Evolutionary conservation across 2,888 invertebrate species (phyloP), one percentile per base, ranked within the genome.

Genomic region (Patella pellucida): DNA sequence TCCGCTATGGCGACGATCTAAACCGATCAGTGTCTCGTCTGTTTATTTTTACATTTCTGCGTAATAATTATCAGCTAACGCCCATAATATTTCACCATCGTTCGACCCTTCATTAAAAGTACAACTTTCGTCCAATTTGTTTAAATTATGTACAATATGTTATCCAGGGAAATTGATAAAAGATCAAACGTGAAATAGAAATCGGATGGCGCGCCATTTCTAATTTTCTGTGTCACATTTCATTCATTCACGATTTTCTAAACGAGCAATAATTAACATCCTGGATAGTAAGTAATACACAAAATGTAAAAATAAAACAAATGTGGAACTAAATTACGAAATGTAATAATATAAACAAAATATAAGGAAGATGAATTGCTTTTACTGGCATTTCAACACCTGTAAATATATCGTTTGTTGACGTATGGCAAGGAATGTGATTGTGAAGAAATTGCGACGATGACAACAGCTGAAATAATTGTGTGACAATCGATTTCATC

Each of bases 1-100:
- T 69, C 73, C 67, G 78, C 76, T 78, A 78, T 78, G 78, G 75
- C 78, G 78, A 78, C 78, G 76, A 78, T 62, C 74, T 71, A 41
- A 41, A 41, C 41, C 41, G 75, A 73, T 71, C 73, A 56, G 70
- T 31, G 73, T 70, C 67, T 27, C 70, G 69, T 68, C 70, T 52
- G 73, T 62, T 73, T 23, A 54, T 73, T 70, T 73, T n/a, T 52
- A 31, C 71, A 4, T n/a, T 52, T 11, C 31, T 62, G 31, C 15
- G 56, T 23, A 56, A 56, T 41, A n/a, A 72, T 41, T 16, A 15
- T 56, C 15, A 72, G 31, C 68, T 15, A 56, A 31, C 62, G 56
- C 31, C 56, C 27, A 62, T 56, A 41, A n/a, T 54, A 27, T 54
- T 72, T 19, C n/a, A 52, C 54, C 52, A 51, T 15, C 15, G 67